Conservation (phyloP, 1,140 invertebrate genomes). For the Chymomyza costata region DNA sequence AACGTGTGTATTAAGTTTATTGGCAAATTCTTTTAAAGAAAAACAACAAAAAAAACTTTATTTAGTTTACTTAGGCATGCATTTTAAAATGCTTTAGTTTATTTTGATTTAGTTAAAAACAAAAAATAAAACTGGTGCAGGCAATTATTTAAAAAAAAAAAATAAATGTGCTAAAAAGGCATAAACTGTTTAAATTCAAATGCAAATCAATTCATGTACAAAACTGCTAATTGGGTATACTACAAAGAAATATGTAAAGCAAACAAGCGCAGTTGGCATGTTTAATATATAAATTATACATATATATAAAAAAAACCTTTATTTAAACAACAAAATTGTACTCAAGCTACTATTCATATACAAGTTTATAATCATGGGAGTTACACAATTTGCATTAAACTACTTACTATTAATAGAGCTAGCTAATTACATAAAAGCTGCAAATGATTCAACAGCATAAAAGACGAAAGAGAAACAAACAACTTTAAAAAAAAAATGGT, state of each 20-base stretch:
- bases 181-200: conserved; percentile 10
- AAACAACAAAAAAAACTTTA: conserved; percentile 5
- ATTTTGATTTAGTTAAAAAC: conserved; percentile 16
- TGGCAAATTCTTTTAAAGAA: conserved; percentile 10
- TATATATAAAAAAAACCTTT: conserved; percentile 8
- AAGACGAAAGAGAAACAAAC: conserved; percentile 2
- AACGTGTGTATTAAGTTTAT: too few relatives aligned
- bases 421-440: conserved; percentile 19
- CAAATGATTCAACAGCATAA: conserved; percentile 4
- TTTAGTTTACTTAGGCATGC: conserved; percentile 33
- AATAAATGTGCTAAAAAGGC: conserved; percentile 3
- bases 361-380: too few relatives aligned
- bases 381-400: too few relatives aligned
- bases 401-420: too few relatives aligned
- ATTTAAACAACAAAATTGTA: conserved; percentile 17
- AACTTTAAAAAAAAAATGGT: conserved; percentile 17
- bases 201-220: conserved; percentile 12
- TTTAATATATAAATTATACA: conserved; percentile 2
- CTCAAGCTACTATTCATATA: conserved; percentile 17
- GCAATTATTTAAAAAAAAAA: conserved; percentile 37
- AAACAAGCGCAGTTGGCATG: conserved; percentile 24
- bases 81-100: conserved; percentile 39
- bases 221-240: too few relatives aligned
- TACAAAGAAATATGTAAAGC: conserved; percentile 9
- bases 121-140: conserved; percentile 57